Base-by-base conservation (phyloP, 2,113 vertebrate species). In the Pogona vitticeps region DNA sequence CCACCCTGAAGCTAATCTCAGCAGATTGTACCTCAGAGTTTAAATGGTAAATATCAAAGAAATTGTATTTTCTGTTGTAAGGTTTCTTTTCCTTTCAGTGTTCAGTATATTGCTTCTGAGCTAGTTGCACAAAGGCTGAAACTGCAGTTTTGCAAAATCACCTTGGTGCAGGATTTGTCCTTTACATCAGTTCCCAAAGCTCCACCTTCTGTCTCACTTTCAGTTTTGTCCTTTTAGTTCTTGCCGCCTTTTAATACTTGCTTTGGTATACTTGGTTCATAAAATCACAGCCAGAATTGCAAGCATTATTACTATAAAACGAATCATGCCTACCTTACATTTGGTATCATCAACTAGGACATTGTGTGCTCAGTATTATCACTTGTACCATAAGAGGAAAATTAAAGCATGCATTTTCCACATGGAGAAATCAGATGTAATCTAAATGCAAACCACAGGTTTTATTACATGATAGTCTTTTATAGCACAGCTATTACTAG, bases 361-460 rank as follows among this genome's bases (percentile, higher is more conserved):
- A 87, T 88, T 89, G 92, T 93, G 83, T 93, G 91, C 82, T 92
- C 65, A 88, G 90, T 89, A 92, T 95, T 95, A 93, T 93, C 91
- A 95, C 72, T 95, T 93, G 93, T 94, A 95, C 93, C 87, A 40
- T 93, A 94, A 95, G 91, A 95, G 78, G 92, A 91, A 95, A 94
- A 95, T 95, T 91, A 94, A 92, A 93, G 91, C 83, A 90, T 94
- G 82, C 18, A 84, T 95, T 95, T 95, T 90, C 93, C 86, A 92
- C 93, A 90, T 88, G 86, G 89, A 93, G 94, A 95, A 93, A 94
- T 91, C 88, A 93, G 93, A 88, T 94, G 92, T 94, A 95, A 96
- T 95, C 93, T 94, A 95, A 95, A 94, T 93, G 93, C 94, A 95
- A 94, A 94, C 83, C 94, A 90, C 81, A 79, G 89, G 91, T 93